phyloP scores from a whole-genome alignment of 2,113 vertebrate species.

The Microtus montanus region DNA sequence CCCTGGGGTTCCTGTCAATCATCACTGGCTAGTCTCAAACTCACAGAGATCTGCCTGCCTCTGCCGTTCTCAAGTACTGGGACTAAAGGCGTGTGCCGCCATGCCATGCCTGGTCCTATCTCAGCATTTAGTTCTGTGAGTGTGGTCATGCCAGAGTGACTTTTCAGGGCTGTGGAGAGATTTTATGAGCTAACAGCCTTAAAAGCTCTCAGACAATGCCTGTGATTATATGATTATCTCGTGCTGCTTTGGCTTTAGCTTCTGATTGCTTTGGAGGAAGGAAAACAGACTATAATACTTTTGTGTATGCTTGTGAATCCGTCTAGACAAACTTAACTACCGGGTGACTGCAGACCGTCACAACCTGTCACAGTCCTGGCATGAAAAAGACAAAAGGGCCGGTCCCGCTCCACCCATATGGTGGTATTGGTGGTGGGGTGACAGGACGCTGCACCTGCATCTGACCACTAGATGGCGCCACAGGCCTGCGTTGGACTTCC shows the following conservation, averaged over 20 bases:
- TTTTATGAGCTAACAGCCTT: fast-evolving
- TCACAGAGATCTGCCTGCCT: neutral
- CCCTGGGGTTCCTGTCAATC: neutral
- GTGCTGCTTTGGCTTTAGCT: neutral
- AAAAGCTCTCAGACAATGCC: fast-evolving
- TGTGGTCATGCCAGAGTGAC: fast-evolving
- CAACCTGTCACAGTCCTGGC: fast-evolving
- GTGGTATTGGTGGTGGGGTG: too few relatives aligned
- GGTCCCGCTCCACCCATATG: neutral
- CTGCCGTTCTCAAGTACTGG: neutral
- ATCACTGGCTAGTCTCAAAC: neutral
- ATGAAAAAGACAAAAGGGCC: fast-evolving
- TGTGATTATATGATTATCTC: fast-evolving
- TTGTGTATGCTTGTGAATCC: neutral
- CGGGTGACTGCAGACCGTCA: fast-evolving
- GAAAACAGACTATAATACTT: neutral
- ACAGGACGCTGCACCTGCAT: neutral
- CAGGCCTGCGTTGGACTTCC: neutral
- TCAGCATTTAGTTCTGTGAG: neutral
- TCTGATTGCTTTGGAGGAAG: neutral
- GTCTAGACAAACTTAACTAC: neutral
- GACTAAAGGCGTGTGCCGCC: neutral
- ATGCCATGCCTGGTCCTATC: neutral
- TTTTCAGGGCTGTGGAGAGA: neutral
- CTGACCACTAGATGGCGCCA: conserved; percentile 58